A percentile compares a stretch with the other conserved stretches of the same genome.
These are phyloP conservation scores for Enteromius unitaeniatus DNA, from an alignment of 2,797 vertebrate genomes.

Conservation along the genomic window DNA sequence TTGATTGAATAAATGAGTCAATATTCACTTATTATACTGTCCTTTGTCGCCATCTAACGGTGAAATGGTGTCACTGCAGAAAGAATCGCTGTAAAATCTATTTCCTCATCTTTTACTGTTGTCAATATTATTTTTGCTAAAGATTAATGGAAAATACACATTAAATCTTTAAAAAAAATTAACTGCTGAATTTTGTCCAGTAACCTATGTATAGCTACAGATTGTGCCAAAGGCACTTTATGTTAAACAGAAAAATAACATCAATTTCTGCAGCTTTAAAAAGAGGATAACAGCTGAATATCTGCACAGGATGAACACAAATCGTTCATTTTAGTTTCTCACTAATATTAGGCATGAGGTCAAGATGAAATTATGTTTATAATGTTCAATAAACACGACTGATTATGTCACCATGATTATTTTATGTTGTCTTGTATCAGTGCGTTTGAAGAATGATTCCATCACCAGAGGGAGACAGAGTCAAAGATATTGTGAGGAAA, in stretches of 20 bases:
- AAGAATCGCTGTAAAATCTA: background rate
- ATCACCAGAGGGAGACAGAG: constrained; percentile 38
- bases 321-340: background rate
- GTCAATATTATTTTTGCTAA: background rate
- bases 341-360: background rate
- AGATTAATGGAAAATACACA: background rate
- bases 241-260: background rate
- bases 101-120: background rate
- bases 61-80: background rate
- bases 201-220: background rate
- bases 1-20: background rate
- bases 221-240: background rate
- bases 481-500: background rate
- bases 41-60: background rate
- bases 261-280: background rate
- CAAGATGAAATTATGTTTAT: background rate
- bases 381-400: background rate
- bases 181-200: too few relatives aligned
- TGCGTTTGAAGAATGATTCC: background rate
- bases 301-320: too few relatives aligned
- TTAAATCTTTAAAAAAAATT: too few relatives aligned
- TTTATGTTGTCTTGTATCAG: background rate
- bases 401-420: background rate
- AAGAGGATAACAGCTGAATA: background rate
- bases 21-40: too few relatives aligned